Conservation (phyloP, 2,888 invertebrate species). For the Drosophila paranaensis region DNA sequence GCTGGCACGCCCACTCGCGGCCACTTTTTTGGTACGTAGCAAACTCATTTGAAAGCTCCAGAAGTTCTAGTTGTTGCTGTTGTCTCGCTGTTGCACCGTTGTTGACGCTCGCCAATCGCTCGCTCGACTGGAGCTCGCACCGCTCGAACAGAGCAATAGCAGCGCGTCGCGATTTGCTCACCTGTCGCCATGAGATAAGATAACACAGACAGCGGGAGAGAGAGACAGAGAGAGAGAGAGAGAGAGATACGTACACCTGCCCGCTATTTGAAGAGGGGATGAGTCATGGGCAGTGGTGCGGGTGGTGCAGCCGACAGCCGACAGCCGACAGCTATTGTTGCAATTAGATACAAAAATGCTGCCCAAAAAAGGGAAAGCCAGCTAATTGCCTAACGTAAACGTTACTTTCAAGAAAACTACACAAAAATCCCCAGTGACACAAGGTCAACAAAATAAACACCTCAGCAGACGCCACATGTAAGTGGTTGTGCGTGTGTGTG, state of each 20-base stretch:
- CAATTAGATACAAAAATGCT: slow-evolving; percentile 23
- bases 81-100: slow-evolving; percentile 12
- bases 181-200: slow-evolving; percentile 59
- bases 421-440: slow-evolving; percentile 9
- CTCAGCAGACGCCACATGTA: neutral
- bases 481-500: too few species aligned
- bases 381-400: slow-evolving; percentile 23
- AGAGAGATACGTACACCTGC: slow-evolving; percentile 5
- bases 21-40: slow-evolving; percentile 55
- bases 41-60: slow-evolving; percentile 58
- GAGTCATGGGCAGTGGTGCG: slow-evolving; percentile 34
- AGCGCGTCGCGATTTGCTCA: slow-evolving; percentile 19
- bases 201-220: slow-evolving; percentile 23
- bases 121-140: slow-evolving; percentile 41
- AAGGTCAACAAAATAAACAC: slow-evolving; percentile 28
- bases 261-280: neutral
- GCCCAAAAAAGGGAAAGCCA: slow-evolving; percentile 50
- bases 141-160: slow-evolving; percentile 11
- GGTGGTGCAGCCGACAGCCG: slow-evolving; percentile 6
- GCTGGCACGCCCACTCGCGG: slow-evolving; percentile 35
- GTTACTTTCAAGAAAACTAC: neutral
- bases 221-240: neutral
- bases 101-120: slow-evolving; percentile 40
- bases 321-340: slow-evolving; percentile 27
- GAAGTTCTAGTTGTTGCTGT: neutral